A percentile compares a stretch with the other conserved stretches of the same genome.
Evolutionary conservation across 2,797 vertebrate species (phyloP).

Genomic region (Amblyraja radiata): DNA sequence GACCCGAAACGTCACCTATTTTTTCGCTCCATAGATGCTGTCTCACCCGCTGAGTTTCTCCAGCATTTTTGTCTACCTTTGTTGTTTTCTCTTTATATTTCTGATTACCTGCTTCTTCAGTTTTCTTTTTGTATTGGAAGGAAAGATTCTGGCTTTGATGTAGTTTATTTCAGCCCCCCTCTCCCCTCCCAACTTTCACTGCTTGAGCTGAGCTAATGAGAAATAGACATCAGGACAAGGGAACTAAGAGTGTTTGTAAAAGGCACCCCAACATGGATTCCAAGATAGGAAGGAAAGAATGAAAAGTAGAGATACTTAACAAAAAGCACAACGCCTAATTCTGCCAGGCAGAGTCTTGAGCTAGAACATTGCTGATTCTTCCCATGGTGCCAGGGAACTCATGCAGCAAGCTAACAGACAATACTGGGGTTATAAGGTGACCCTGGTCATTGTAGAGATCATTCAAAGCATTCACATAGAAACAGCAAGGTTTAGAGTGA

Average conservation of each 20-base stretch:
- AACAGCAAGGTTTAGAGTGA: background rate
- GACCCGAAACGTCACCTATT: too few relatives aligned
- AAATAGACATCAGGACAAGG: background rate
- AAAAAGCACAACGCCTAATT: background rate
- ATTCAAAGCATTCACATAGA: background rate
- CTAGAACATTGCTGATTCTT: background rate
- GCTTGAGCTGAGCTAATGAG: background rate
- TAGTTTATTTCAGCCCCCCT: background rate
- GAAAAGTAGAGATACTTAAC: background rate
- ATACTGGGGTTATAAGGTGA: background rate
- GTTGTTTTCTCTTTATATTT: too few relatives aligned
- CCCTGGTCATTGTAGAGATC: background rate
- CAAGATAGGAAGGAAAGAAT: background rate
- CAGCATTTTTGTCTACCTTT: too few relatives aligned
- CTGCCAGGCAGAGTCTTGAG: background rate
- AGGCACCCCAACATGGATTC: background rate
- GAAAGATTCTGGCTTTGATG: background rate
- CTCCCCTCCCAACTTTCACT: background rate
- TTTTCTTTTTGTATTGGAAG: too few relatives aligned
- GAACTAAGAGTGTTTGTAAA: background rate
- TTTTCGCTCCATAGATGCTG: too few relatives aligned
- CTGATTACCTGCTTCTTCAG: too few relatives aligned
- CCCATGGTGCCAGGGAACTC: background rate
- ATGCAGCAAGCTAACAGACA: background rate
- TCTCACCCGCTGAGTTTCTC: too few relatives aligned